phyloP scores from a whole-genome alignment of 2,113 vertebrate genomes.

The Chauna torquata region DNA sequence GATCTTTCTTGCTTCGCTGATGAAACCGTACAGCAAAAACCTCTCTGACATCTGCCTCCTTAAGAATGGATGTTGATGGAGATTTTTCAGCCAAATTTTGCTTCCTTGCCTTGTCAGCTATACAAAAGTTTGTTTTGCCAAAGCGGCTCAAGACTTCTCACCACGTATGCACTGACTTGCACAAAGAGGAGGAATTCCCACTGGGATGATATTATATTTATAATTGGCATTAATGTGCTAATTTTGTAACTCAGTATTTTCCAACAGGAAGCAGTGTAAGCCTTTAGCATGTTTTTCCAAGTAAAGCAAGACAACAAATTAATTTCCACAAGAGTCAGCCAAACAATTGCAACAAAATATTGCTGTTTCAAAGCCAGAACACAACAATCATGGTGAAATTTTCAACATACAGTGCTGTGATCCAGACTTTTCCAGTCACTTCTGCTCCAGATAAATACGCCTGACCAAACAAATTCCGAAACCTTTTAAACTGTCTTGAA shows the following conservation, averaged over 20 bases:
- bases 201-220: constrained; percentile 2
- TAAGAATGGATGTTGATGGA: neutral
- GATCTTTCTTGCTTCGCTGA: constrained; percentile 16
- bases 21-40: neutral
- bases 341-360: constrained; percentile 43
- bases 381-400: neutral
- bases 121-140: neutral
- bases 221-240: constrained; percentile 52
- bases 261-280: constrained; percentile 46
- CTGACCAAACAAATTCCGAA: neutral
- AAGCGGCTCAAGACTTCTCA: neutral
- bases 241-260: constrained; percentile 53
- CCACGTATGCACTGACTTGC: neutral
- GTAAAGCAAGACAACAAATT: constrained; percentile 48
- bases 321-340: constrained; percentile 37
- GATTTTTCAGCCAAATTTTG: neutral
- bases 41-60: neutral
- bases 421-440: neutral
- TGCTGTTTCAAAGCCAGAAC: constrained; percentile 32
- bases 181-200: constrained; percentile 9
- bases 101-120: constrained; percentile 14
- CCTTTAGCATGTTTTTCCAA: constrained; percentile 35
- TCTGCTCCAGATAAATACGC: neutral
- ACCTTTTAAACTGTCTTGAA: neutral
- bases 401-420: neutral